These are phyloP conservation scores for Heteractis magnifica DNA, from an alignment of 92 coral and sea anemone species.

Conservation along the genomic window DNA sequence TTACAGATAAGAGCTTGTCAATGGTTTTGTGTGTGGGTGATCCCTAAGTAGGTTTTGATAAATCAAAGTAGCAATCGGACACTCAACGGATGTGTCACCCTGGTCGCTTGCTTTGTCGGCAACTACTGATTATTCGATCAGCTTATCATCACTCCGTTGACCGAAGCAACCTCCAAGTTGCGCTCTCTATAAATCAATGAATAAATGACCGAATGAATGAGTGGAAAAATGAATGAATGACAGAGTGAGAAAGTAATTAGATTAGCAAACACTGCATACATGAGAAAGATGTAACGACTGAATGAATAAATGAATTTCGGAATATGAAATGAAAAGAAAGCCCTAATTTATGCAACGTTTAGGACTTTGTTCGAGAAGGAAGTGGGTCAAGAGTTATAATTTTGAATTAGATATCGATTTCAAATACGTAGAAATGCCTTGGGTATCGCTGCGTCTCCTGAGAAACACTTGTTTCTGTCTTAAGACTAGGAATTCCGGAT, in stretches of 20 bases:
- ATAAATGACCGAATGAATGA: too few species aligned
- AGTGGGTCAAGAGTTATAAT: not conserved
- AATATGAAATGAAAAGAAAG: too few species aligned
- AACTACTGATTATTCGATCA: not conserved
- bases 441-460: not conserved
- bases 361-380: not conserved
- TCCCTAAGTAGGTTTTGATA: not conserved
- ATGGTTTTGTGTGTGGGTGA: not conserved
- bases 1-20: too few species aligned
- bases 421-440: not conserved
- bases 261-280: too few species aligned
- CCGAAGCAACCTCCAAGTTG: too few species aligned
- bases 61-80: not conserved
- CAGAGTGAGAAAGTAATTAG: too few species aligned
- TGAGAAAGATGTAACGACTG: too few species aligned
- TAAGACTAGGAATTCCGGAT: not conserved
- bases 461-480: not conserved
- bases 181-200: too few species aligned
- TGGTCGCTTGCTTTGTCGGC: conserved; percentile 1
- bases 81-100: not conserved
- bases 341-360: not conserved
- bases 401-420: not conserved
- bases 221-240: too few species aligned
- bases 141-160: too few species aligned
- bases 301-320: too few species aligned